Base-by-base conservation (phyloP, 2,113 vertebrate species). In the Desmodus rotundus region DNA sequence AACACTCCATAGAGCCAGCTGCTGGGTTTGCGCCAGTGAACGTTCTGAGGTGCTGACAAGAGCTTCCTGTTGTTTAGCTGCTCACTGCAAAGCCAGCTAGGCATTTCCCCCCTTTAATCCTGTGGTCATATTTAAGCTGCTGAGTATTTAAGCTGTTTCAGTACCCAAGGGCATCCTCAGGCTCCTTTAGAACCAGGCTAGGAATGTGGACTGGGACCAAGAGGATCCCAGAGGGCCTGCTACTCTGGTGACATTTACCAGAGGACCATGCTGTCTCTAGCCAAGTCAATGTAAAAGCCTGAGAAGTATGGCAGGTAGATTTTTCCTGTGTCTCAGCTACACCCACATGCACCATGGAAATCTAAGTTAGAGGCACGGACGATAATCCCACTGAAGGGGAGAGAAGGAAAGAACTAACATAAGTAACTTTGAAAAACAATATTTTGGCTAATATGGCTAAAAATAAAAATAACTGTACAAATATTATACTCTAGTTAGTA, bases 361-460 rank as follows among this genome's bases (percentile, higher is more conserved):
- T 72, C 19, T 61, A 38, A 88, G 80, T 72, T 28, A 77, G n/a
- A 94, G 47, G 91, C 26, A 89, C 41, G 50, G 65, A 73, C 58
- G 33, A 50, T 4, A 36, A 68, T 77, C 50, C 95, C 43, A 70
- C 1, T 56, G 45, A 85, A 93, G 24, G 7, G 38, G 19, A 82
- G 80, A 65, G n/a, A 92, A 84, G 13, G 56, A 77, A 33, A 47
- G 74, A 91, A 68, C 3, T 50, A 82, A 87, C 50, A 7, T 72
- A 74, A 87, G 38, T 87, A 93, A 93, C 28, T 74, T 10, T 80
- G 54, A 65, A 70, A 91, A 85, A 91, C 41, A 78, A 24, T 72
- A 82, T 73, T 78, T 41, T 94, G 73, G 80, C 47, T 92, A 94
- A 89, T 88, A 72, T 80, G 83, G 56, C n/a, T 65, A 63, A 96